Evolutionary conservation across 1,140 invertebrate genomes (phyloP).

Genomic region (Phortica variegata): DNA sequence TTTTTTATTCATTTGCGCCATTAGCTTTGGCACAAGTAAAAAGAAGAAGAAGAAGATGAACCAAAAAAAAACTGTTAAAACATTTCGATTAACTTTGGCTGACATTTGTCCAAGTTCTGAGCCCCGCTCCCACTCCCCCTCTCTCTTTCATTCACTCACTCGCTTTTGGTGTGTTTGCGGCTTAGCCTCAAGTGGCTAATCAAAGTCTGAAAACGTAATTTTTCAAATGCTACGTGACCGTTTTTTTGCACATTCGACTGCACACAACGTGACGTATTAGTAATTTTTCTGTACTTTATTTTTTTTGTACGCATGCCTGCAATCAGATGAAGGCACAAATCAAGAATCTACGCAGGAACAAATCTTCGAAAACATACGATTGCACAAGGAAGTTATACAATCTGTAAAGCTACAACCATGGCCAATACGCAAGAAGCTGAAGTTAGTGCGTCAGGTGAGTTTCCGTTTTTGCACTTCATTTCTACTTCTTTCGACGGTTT

Average conservation of each 20-base stretch:
- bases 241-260: constrained; percentile 12
- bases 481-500: constrained; percentile 15
- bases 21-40: no score
- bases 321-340: constrained; percentile 67
- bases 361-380: constrained; percentile 85
- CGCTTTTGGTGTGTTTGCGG: no score
- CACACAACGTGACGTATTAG: constrained; percentile 32
- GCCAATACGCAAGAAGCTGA: constrained; percentile 82
- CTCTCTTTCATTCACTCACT: no score
- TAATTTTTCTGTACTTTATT: constrained; percentile 20
- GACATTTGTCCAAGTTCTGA: no score
- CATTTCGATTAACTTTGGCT: constrained; percentile 29
- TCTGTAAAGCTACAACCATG: constrained; percentile 88
- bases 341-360: constrained; percentile 73
- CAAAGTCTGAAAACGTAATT: constrained; percentile 38
- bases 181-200: constrained; percentile 27
- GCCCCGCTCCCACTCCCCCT: no score
- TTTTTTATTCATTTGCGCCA: no score
- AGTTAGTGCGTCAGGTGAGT: constrained; percentile 72
- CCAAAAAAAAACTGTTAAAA: constrained; percentile 18
- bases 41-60: no score
- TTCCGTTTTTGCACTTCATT: no score
- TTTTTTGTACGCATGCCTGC: constrained; percentile 36
- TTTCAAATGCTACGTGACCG: constrained; percentile 33
- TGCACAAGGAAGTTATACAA: constrained; percentile 90